Conservation (phyloP, 2,888 invertebrate species). For the Stenurella melanura region DNA sequence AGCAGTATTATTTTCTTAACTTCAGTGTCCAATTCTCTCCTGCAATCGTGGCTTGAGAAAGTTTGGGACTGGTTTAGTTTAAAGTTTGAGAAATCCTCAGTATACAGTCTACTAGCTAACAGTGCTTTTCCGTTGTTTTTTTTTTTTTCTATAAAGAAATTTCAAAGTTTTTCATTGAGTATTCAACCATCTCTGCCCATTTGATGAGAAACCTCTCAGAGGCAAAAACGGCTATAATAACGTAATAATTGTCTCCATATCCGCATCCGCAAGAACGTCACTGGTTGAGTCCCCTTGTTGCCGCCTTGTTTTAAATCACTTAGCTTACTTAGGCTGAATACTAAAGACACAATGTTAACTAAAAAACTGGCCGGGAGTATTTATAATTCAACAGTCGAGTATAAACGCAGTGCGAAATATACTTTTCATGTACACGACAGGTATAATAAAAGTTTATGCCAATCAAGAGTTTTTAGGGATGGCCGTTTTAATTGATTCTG, state of each 20-base stretch:
- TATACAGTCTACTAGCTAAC: too few species aligned
- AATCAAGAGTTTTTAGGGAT: slow-evolving; percentile 37
- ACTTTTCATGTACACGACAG: slow-evolving; percentile 58
- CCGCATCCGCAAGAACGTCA: slow-evolving; percentile 15
- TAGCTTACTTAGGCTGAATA: slow-evolving; percentile 27
- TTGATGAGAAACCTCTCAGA: too few species aligned
- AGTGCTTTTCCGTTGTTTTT: too few species aligned
- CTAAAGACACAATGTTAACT: slow-evolving; percentile 24
- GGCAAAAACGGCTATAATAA: neutral
- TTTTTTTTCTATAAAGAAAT: too few species aligned
- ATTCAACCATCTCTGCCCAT: too few species aligned
- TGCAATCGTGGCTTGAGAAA: too few species aligned
- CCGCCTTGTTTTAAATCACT: slow-evolving; percentile 31
- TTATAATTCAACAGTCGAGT: slow-evolving; percentile 53
- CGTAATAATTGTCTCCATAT: neutral
- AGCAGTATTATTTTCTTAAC: too few species aligned
- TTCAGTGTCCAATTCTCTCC: too few species aligned
- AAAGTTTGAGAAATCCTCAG: too few species aligned
- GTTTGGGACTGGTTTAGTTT: too few species aligned
- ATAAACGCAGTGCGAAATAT: slow-evolving; percentile 55
- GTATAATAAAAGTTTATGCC: slow-evolving; percentile 51
- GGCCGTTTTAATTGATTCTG: slow-evolving; percentile 31
- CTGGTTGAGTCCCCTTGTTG: slow-evolving; percentile 21
- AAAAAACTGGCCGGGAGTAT: slow-evolving; percentile 29
- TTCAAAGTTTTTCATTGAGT: too few species aligned